phyloP scores from a whole-genome alignment of 1,140 invertebrate species.

The Tetragonula clypearis region DNA sequence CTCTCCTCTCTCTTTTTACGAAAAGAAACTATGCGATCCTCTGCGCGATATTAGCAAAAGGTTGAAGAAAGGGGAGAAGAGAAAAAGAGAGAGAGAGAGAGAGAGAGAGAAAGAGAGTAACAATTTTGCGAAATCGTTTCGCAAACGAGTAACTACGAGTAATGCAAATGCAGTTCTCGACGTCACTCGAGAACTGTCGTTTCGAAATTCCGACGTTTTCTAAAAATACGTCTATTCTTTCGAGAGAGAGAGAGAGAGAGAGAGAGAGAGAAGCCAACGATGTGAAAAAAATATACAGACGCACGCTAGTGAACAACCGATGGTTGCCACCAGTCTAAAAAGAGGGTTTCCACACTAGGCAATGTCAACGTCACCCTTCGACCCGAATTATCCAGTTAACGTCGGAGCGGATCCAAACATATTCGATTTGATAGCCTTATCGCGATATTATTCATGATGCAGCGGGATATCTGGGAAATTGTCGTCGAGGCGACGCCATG shows the following conservation, averaged over 20 bases:
- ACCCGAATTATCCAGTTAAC: constrained; percentile 19
- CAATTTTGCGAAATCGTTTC: background rate
- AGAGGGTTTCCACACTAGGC: background rate
- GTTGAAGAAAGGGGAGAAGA: background rate
- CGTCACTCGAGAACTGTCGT: background rate
- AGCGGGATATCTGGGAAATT: constrained; percentile 44
- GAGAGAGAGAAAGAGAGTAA: background rate
- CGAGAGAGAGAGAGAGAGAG: background rate
- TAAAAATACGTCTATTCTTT: background rate
- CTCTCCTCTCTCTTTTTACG: constrained; percentile 1
- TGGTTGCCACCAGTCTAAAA: background rate
- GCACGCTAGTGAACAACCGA: background rate
- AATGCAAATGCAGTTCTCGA: background rate
- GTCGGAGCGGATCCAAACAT: constrained; percentile 33
- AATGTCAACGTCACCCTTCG: background rate
- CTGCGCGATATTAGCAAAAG: constrained; percentile 2
- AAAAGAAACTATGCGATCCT: constrained; percentile 22
- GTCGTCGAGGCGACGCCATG: constrained; percentile 66
- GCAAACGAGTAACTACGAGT: background rate
- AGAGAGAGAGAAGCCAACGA: background rate
- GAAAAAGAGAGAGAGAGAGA: background rate
- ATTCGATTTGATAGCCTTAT: constrained; percentile 33
- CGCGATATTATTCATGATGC: constrained; percentile 43
- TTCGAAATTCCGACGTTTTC: background rate
- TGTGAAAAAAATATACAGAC: background rate